A percentile compares a stretch with the other conserved stretches of the same genome.
Evolutionary conservation across 1,140 invertebrate species (phyloP).

Genomic region (Drosophila dunni): DNA sequence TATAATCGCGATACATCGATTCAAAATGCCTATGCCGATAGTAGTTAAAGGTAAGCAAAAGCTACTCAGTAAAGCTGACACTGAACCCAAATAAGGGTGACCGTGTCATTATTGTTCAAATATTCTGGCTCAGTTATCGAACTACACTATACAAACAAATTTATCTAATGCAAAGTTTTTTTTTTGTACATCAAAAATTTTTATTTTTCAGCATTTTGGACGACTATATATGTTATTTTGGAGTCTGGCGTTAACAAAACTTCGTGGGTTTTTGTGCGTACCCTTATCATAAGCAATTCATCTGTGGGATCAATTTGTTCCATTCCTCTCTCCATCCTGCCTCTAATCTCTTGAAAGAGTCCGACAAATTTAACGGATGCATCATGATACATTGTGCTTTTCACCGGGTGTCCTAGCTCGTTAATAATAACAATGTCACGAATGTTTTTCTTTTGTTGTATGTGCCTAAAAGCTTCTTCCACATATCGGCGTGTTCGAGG

Average conservation of each 20-base stretch:
- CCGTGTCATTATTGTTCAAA: too few species aligned
- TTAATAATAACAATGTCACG: slow-evolving; percentile 73
- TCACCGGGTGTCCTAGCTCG: slow-evolving; percentile 70
- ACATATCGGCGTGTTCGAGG: slow-evolving; percentile 67
- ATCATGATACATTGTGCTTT: slow-evolving; percentile 63
- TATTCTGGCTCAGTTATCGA: too few species aligned
- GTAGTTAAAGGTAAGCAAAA: too few species aligned
- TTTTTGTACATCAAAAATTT: slow-evolving; percentile 22
- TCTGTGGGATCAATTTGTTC: slow-evolving; percentile 69
- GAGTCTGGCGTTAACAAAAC: slow-evolving; percentile 71
- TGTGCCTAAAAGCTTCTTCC: slow-evolving; percentile 63
- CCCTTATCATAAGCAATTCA: slow-evolving; percentile 68
- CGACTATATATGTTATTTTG: slow-evolving; percentile 77
- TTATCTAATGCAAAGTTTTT: too few species aligned
- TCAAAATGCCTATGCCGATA: too few species aligned
- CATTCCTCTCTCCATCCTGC: slow-evolving; percentile 66
- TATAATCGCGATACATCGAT: too few species aligned
- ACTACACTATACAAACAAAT: too few species aligned
- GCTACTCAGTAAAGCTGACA: too few species aligned
- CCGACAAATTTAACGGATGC: slow-evolving; percentile 65
- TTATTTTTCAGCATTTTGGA: slow-evolving; percentile 69
- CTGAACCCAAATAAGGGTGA: too few species aligned
- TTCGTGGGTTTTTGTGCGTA: slow-evolving; percentile 73
- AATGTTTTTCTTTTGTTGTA: slow-evolving; percentile 65
- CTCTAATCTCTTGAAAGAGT: slow-evolving; percentile 62